Percentiles rank a stretch among this genome's conserved stretches.
phyloP scores from a whole-genome alignment of 2,888 invertebrate species.

The Tetrapedia diversipes region DNA sequence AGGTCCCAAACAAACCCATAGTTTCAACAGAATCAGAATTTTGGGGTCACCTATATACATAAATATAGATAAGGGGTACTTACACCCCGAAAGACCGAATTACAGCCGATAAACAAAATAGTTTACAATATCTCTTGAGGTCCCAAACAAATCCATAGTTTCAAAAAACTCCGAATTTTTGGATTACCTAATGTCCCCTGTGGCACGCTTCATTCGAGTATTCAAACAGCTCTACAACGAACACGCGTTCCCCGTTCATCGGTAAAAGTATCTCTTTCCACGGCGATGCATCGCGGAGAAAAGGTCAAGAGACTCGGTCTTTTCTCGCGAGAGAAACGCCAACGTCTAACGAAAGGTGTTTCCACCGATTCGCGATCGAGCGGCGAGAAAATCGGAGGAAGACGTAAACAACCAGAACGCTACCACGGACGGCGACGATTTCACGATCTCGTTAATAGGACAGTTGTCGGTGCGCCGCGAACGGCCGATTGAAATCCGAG shows the following conservation, averaged over 20 bases:
- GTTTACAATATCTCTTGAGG: no score
- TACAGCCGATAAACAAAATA: no score
- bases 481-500: slow-evolving; percentile 22
- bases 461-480: background rate
- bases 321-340: slow-evolving; percentile 38
- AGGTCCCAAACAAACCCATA: no score
- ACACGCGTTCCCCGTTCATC: slow-evolving; percentile 2
- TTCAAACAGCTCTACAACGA: slow-evolving; percentile 10
- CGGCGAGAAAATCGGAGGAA: background rate
- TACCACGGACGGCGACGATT: background rate
- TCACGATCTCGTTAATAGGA: slow-evolving; percentile 9
- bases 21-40: no score
- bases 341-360: slow-evolving; percentile 36
- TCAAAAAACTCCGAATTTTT: no score
- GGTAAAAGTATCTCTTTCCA: slow-evolving; percentile 48
- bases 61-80: no score
- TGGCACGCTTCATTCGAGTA: no score
- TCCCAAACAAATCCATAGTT: no score
- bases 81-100: no score
- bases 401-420: background rate
- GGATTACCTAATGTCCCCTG: no score
- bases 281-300: slow-evolving; percentile 36
- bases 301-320: slow-evolving; percentile 60
- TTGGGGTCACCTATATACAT: no score
- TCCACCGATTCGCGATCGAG: background rate